Evolutionary conservation across 2,113 vertebrate species (phyloP).

Genomic region (Xyrauchen texanus): DNA sequence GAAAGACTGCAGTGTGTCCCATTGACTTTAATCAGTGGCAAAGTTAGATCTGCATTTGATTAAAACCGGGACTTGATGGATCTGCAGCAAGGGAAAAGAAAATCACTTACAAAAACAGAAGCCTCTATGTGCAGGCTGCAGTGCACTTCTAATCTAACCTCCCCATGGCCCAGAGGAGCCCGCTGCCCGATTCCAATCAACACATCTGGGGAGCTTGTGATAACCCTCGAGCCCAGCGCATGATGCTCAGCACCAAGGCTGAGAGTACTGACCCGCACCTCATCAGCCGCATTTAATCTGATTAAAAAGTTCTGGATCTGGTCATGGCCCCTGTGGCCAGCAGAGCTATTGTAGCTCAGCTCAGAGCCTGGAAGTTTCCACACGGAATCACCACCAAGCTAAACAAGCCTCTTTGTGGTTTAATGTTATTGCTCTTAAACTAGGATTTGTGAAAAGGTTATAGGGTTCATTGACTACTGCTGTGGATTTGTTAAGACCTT

Average conservation of each 20-base stretch:
- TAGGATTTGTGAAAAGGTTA: not conserved
- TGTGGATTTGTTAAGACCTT: not conserved
- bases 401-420: not conserved
- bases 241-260: constrained; percentile 32
- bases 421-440: not conserved
- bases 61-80: constrained; percentile 41
- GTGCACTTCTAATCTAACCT: constrained; percentile 36
- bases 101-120: constrained; percentile 45
- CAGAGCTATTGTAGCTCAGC: constrained; percentile 37
- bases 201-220: constrained; percentile 42
- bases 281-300: constrained; percentile 21
- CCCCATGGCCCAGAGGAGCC: constrained; percentile 43
- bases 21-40: constrained; percentile 30
- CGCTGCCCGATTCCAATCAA: constrained; percentile 27
- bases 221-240: constrained; percentile 39
- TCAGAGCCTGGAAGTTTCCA: constrained; percentile 38
- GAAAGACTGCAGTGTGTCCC: constrained; percentile 40
- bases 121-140: constrained; percentile 13
- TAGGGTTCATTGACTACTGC: not conserved
- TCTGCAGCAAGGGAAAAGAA: constrained; percentile 45
- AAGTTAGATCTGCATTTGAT: constrained; percentile 51
- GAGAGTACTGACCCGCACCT: constrained; percentile 23
- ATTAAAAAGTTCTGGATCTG: constrained; percentile 41
- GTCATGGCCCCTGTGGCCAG: constrained; percentile 11
- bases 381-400: not conserved